Percentiles rank a stretch among this genome's conserved stretches.
Conservation (phyloP, 2,113 vertebrate genomes). For the Odontophorus gujanensis region DNA sequence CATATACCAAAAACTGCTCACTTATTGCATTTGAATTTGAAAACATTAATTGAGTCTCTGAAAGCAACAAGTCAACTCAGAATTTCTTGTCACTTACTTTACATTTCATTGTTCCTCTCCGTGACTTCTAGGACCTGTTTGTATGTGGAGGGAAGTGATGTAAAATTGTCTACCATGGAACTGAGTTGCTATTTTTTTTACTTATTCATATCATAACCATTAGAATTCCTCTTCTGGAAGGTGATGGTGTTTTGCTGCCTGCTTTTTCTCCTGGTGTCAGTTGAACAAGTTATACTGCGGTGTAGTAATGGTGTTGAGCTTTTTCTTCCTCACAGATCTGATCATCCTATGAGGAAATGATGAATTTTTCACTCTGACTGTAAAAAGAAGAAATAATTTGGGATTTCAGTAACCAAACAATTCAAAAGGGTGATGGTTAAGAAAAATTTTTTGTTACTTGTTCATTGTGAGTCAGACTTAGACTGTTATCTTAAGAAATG, state of each 20-base stretch:
- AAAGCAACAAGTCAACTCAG: neutral
- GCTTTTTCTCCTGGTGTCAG: neutral
- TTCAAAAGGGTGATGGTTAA: neutral
- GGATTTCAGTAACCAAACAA: neutral
- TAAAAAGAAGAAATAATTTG: neutral
- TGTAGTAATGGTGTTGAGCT: neutral
- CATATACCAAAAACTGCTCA: neutral
- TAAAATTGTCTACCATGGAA: neutral
- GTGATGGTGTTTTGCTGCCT: neutral
- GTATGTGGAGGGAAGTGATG: neutral
- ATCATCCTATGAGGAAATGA: neutral
- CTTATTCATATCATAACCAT: neutral
- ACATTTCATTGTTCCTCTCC: neutral
- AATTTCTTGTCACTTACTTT: neutral
- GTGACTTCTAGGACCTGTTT: neutral
- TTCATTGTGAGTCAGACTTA: neutral
- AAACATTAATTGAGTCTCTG: neutral
- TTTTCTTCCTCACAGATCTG: neutral
- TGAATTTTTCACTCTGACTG: neutral
- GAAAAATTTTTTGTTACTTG: neutral
- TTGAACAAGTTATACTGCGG: neutral
- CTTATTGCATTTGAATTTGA: neutral
- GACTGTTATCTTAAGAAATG: neutral
- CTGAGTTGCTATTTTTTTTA: neutral
- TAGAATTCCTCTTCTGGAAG: neutral